Base-by-base conservation (phyloP, 2,888 invertebrate genomes). In the Patella pellucida region DNA sequence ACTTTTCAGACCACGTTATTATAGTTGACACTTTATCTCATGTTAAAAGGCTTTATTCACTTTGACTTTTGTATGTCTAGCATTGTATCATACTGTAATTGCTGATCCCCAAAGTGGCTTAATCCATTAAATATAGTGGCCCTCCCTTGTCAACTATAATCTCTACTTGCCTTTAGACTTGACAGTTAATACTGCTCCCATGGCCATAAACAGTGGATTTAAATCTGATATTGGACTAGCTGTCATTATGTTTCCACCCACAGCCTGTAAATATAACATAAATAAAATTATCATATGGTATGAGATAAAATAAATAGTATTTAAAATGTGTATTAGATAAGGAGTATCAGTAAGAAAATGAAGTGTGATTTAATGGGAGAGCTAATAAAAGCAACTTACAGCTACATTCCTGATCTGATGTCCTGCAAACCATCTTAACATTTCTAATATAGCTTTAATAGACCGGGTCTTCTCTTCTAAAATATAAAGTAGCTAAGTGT, bases 211-310 rank as follows among this genome's bases (percentile, higher is more conserved):
- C 82, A 98, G 94, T 0, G 97, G 97, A 91, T 97, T 96, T 88
- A 98, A 93, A 91, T 98, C 98, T 0, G 97, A 97, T 89, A 98
- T 97, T 0, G 98, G 98, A 91, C 97, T 97, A 31, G 96, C 95
- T 0, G 97, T 97, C 92, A 97, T 95, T 79, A 98, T 95, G 90
- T 98, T 98, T 41, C 98, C 97, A 51, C 96, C 97, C 41, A 98
- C 92, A 14, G 96, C 94, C 93, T 93, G 85, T 27, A 70, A 75
- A 16, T n/a, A 62, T 23, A 23, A 12, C 62, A 62, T 23, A 41
- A 41, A 41, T 41, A 0, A 7, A 41, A 41, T 41, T 9, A 41
- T 41, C 9, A 41, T 41, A 41, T 9, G 41, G 3, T 41, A 9
- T 41, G 41, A 41, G 41, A 41, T 41, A 41, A 41, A 31, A 31